These are phyloP conservation scores for Metacarcinus magister DNA, from an alignment of 2,888 invertebrate species.

Conservation along the genomic window DNA sequence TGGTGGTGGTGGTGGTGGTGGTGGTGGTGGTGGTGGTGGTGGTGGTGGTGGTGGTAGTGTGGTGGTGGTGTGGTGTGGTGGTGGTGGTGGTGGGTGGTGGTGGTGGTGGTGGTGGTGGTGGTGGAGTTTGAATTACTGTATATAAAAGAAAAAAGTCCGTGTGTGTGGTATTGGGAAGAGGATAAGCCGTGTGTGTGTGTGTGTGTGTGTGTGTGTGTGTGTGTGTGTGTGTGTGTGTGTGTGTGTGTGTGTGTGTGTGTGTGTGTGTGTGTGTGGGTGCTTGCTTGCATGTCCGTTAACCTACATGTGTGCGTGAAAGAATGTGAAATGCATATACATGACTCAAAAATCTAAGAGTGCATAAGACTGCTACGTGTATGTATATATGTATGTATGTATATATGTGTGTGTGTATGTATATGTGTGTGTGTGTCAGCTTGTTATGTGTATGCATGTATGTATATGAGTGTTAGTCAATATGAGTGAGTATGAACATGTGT, in stretches of 20 bases:
- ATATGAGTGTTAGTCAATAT: not conserved
- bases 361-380: not conserved
- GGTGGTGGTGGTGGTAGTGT: too few relatives aligned
- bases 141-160: too few relatives aligned
- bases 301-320: not conserved
- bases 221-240: slow-evolving; percentile 44
- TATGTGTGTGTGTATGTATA: not conserved
- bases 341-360: not conserved
- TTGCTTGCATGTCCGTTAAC: not conserved
- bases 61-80: too few relatives aligned
- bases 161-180: too few relatives aligned
- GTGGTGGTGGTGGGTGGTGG: too few relatives aligned
- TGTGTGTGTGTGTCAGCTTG: not conserved
- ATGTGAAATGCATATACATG: slow-evolving; percentile 26
- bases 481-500: slow-evolving; percentile 12
- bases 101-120: too few relatives aligned
- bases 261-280: not conserved
- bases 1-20: too few relatives aligned
- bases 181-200: slow-evolving; percentile 19
- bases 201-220: slow-evolving; percentile 48
- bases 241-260: slow-evolving; percentile 60
- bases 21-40: too few relatives aligned
- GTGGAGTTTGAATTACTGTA: too few relatives aligned
- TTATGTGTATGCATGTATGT: not conserved
- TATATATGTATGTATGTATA: not conserved